A percentile compares a stretch with the other conserved stretches of the same genome.
Conservation (phyloP, 2,888 invertebrate species). For the Aromia moschata region DNA sequence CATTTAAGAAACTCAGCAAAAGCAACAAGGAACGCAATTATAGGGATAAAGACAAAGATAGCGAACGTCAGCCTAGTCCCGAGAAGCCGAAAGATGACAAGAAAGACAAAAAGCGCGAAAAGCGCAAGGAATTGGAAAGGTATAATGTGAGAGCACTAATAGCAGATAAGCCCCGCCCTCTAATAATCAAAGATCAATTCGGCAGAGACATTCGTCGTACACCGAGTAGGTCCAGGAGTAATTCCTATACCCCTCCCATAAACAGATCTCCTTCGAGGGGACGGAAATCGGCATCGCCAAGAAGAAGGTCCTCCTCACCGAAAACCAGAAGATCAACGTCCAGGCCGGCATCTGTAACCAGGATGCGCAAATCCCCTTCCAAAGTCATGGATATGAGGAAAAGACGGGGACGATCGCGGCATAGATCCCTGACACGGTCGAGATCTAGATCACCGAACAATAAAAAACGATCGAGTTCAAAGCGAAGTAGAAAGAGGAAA, state of each 20-base stretch:
- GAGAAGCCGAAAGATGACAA: conserved; percentile 54
- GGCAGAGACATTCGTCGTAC: conserved; percentile 72
- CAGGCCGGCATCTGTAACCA: conserved; percentile 43
- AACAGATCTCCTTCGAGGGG: conserved; percentile 47
- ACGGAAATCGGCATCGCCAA: conserved; percentile 43
- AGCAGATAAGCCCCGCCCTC: conserved; percentile 70
- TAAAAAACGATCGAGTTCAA: conserved; percentile 39
- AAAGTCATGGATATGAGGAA: conserved; percentile 42
- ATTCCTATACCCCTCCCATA: conserved; percentile 50
- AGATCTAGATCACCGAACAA: conserved; percentile 43
- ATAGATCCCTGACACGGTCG: conserved; percentile 47
- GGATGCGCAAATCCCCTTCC: conserved; percentile 45
- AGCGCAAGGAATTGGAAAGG: conserved; percentile 81
- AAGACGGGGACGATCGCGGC: conserved; percentile 42
- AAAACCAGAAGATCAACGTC: conserved; percentile 47
- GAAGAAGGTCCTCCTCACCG: conserved; percentile 40
- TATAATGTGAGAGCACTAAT: conserved; percentile 86
- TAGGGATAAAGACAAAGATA: conserved; percentile 68
- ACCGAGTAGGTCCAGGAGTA: conserved; percentile 46
- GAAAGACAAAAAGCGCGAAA: conserved; percentile 66
- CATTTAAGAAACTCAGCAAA: conserved; percentile 84
- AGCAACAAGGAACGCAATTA: conserved; percentile 82
- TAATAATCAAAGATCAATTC: conserved; percentile 74
- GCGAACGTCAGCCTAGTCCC: conserved; percentile 61
- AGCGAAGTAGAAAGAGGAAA: conserved; percentile 54